phyloP scores from a whole-genome alignment of 2,888 invertebrate genomes.

The Hirtodrosophila cameraria region DNA sequence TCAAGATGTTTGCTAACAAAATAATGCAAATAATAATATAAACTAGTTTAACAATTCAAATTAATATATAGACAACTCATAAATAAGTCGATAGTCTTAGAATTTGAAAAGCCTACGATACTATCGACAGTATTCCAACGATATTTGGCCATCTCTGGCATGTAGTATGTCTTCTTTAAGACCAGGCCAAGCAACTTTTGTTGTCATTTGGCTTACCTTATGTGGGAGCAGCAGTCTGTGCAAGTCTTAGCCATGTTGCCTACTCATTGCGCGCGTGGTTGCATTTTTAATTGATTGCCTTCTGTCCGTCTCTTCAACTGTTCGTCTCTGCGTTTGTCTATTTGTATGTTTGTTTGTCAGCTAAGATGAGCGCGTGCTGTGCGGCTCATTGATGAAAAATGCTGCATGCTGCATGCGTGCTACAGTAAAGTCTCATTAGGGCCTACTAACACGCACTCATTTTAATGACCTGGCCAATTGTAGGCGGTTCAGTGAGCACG shows the following conservation, averaged over 20 bases:
- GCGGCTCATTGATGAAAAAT: conserved; percentile 69
- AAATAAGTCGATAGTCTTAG: too few relatives aligned
- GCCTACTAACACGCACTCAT: conserved; percentile 36
- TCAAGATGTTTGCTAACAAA: too few relatives aligned
- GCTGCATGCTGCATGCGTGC: conserved; percentile 34
- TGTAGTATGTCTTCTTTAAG: conserved; percentile 51
- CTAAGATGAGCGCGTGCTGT: conserved; percentile 64
- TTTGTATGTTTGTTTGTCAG: conserved; percentile 23
- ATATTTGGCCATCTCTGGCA: too few relatives aligned
- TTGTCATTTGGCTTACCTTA: conserved; percentile 50
- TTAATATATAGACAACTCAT: too few relatives aligned
- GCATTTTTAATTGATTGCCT: conserved; percentile 73
- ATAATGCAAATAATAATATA: too few relatives aligned
- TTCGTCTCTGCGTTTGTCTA: too few relatives aligned
- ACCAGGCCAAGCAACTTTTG: conserved; percentile 27
- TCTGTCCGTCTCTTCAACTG: conserved; percentile 20
- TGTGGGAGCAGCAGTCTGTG: conserved; percentile 54
- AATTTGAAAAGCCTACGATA: too few relatives aligned
- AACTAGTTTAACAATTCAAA: too few relatives aligned
- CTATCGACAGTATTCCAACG: too few relatives aligned
- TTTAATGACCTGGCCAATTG: conserved; percentile 42
- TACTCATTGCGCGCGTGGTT: conserved; percentile 72
- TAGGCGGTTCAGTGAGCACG: conserved; percentile 58
- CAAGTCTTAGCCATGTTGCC: conserved; percentile 50
- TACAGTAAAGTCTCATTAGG: conserved; percentile 61